These are phyloP conservation scores for Myanophis thanlyinensis DNA, from an alignment of 2,113 vertebrate genomes.

Conservation along the genomic window DNA sequence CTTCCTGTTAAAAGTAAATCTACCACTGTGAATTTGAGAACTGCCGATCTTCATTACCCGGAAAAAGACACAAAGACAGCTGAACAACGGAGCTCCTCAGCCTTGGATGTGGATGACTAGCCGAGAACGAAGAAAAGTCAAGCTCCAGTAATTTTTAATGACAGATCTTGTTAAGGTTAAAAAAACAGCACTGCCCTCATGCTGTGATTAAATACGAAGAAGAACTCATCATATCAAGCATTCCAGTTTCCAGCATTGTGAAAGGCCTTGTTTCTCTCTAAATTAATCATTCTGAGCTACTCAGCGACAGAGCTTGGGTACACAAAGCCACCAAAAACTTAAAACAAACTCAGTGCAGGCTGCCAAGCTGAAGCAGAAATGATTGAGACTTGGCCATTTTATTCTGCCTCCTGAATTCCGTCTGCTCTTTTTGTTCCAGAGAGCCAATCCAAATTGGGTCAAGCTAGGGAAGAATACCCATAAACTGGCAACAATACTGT, in stretches of 20 bases:
- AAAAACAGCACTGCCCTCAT: constrained; percentile 73
- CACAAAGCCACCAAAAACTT: not conserved
- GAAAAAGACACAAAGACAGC: constrained; percentile 73
- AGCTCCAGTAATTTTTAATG: constrained; percentile 85
- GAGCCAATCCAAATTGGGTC: constrained; percentile 23
- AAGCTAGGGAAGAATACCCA: not conserved
- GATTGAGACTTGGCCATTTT: constrained; percentile 14
- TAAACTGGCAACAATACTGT: not conserved
- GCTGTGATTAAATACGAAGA: constrained; percentile 71
- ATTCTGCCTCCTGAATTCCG: not conserved
- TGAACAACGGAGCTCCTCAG: constrained; percentile 60
- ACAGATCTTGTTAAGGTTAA: constrained; percentile 82
- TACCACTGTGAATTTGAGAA: constrained; percentile 34
- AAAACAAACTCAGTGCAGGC: constrained; percentile 17
- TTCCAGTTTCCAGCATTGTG: constrained; percentile 16
- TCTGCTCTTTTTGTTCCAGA: constrained; percentile 21
- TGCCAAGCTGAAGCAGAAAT: constrained; percentile 10
- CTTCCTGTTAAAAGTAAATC: constrained; percentile 61
- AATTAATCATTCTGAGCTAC: constrained; percentile 38
- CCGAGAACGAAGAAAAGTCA: constrained; percentile 76
- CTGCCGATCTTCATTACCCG: constrained; percentile 73
- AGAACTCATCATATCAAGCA: constrained; percentile 35
- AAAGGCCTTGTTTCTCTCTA: constrained; percentile 32
- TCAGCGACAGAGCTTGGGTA: not conserved
- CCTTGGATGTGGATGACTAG: constrained; percentile 67